Evolutionary conservation across 2,113 vertebrate genomes (phyloP).

Genomic region (Myrmecophaga tridactyla): DNA sequence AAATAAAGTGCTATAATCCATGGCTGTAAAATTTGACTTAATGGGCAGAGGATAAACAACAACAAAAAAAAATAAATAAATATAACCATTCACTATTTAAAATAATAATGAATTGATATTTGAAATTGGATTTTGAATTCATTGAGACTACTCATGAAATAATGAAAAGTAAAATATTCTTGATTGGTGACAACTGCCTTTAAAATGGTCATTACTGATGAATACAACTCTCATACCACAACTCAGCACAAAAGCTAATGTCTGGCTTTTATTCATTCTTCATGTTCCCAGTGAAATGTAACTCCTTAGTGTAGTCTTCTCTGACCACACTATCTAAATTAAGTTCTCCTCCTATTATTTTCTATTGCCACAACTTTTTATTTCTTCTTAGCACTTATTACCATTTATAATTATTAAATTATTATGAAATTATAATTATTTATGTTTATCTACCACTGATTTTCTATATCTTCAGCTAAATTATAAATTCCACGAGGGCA

Average conservation of each 20-base stretch:
- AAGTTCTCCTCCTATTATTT: neutral
- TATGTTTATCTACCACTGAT: neutral
- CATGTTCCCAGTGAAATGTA: neutral
- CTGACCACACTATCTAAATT: neutral
- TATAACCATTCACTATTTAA: neutral
- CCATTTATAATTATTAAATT: constrained; percentile 1
- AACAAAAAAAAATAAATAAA: neutral
- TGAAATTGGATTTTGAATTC: constrained; percentile 35
- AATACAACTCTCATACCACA: constrained; percentile 11
- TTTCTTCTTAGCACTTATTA: constrained; percentile 6
- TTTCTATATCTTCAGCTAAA: constrained; percentile 19
- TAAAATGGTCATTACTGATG: neutral
- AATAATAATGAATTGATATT: neutral
- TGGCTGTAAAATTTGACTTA: neutral
- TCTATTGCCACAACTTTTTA: constrained; percentile 28
- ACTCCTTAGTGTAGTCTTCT: neutral
- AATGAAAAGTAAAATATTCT: neutral
- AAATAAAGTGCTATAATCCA: neutral
- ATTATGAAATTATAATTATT: constrained; percentile 11
- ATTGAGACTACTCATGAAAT: neutral
- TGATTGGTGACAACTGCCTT: neutral
- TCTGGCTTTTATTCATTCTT: constrained; percentile 19
- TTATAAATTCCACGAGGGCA: neutral
- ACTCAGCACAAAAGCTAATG: neutral
- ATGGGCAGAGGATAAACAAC: neutral